These are phyloP conservation scores for Mungos mungo DNA, from an alignment of 2,113 vertebrate genomes.

Conservation along the genomic window DNA sequence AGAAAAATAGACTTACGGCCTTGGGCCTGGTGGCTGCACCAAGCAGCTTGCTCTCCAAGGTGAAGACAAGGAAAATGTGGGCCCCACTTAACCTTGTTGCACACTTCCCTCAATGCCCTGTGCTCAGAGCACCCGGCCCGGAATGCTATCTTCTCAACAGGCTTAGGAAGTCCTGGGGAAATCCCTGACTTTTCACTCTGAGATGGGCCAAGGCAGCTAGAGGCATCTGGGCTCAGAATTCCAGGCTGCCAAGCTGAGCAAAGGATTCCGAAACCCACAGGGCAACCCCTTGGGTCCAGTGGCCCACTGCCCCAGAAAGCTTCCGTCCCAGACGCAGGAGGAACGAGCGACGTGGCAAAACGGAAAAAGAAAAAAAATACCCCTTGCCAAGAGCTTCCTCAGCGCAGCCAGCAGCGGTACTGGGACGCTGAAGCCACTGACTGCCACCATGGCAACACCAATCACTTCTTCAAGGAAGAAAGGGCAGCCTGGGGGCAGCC, in stretches of 20 bases:
- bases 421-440: slow-evolving; percentile 72
- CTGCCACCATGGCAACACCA: slow-evolving; percentile 65
- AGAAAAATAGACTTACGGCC: background rate
- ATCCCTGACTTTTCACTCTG: background rate
- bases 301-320: background rate
- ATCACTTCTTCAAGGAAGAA: slow-evolving; percentile 71
- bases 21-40: background rate
- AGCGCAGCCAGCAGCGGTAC: background rate
- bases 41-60: background rate
- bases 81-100: background rate
- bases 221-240: background rate
- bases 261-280: background rate
- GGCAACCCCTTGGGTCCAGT: background rate
- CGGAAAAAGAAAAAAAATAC: background rate
- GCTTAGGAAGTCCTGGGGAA: background rate
- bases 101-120: background rate
- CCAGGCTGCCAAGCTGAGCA: background rate
- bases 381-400: slow-evolving; percentile 28
- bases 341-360: background rate
- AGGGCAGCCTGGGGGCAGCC: slow-evolving; percentile 69
- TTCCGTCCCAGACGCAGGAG: background rate
- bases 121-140: background rate
- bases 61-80: background rate
- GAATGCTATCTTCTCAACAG: background rate
- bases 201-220: background rate